Evolutionary conservation across 2,888 invertebrate genomes (phyloP).

Genomic region (Polydrusus pterygomalis): DNA sequence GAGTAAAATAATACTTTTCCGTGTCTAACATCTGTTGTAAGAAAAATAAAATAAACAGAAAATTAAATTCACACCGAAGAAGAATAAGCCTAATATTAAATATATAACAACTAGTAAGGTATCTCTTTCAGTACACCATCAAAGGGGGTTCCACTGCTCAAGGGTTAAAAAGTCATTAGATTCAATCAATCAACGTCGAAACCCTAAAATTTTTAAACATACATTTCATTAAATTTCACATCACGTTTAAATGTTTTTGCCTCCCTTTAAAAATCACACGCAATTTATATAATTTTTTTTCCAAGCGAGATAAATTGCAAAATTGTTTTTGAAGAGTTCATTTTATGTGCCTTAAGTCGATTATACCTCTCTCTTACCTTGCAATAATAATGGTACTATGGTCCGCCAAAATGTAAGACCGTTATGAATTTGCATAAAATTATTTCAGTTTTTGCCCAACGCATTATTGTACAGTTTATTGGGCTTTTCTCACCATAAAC

Average conservation of each 20-base stretch:
- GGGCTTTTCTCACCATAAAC: background rate
- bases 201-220: constrained; percentile 62
- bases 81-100: background rate
- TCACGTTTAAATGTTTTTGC: constrained; percentile 50
- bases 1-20: too few species aligned
- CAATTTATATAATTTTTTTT: constrained; percentile 53
- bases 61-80: background rate
- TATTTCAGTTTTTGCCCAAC: background rate
- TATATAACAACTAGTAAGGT: constrained; percentile 31
- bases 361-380: constrained; percentile 17
- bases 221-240: constrained; percentile 62
- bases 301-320: constrained; percentile 43
- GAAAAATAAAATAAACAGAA: too few species aligned
- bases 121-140: constrained; percentile 15
- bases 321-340: constrained; percentile 35
- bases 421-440: constrained; percentile 14
- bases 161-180: constrained; percentile 59
- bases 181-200: constrained; percentile 66
- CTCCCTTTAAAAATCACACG: constrained; percentile 43
- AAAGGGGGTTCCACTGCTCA: constrained; percentile 31
- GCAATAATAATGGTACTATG: background rate
- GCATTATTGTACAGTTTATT: background rate
- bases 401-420: background rate
- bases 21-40: too few species aligned
- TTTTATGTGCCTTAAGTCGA: constrained; percentile 25